Evolutionary conservation across 1,140 invertebrate genomes (phyloP), one percentile per base, ranked within the genome.

Genomic region (Fopius arisanus): DNA sequence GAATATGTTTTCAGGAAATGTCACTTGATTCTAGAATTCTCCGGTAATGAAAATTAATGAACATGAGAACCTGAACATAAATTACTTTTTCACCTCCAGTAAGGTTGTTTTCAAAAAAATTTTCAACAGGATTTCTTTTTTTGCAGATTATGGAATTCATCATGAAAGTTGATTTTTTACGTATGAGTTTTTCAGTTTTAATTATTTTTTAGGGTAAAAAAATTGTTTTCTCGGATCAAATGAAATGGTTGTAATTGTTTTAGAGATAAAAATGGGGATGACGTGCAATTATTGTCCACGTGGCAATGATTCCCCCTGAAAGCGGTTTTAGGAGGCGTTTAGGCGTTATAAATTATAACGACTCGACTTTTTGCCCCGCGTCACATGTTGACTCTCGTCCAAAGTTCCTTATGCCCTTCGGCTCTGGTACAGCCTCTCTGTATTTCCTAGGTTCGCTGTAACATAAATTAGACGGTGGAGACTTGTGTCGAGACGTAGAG

Each of bases 401-500:
- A 67, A 48, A 41, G 31, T 51, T 59, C 63, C 78, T 75, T 78
- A 77, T 70, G 26, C 68, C 62, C 29, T 65, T 65, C 62, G 26
- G n/a, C 29, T 19, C n/a, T 65, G 29, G 26, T 65, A 65, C 62
- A 16, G 33, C 33, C 33, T 37, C 33, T 37, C 33, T 37, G 62
- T 65, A 65, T 33, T 83, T 81, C 68, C 78, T 83, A 83, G 79
- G 76, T 82, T 81, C 16, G 79, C 81, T 80, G 54, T 59, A 59
- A 83, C 81, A 83, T 84, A 84, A 84, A 84, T 84, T 82, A 80
- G 73, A 69, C 23, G 19, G 19, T 26, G 54, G 21, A 59, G 54
- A 59, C 19, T 59, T 59, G 54, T 59, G 54, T 59, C 54, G 16
- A 70, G 33, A 54, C 67, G 71, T 12, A 10, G 33, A 63, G 72